phyloP scores from a whole-genome alignment of 2,113 vertebrate genomes.

The Centropus unirufus region DNA sequence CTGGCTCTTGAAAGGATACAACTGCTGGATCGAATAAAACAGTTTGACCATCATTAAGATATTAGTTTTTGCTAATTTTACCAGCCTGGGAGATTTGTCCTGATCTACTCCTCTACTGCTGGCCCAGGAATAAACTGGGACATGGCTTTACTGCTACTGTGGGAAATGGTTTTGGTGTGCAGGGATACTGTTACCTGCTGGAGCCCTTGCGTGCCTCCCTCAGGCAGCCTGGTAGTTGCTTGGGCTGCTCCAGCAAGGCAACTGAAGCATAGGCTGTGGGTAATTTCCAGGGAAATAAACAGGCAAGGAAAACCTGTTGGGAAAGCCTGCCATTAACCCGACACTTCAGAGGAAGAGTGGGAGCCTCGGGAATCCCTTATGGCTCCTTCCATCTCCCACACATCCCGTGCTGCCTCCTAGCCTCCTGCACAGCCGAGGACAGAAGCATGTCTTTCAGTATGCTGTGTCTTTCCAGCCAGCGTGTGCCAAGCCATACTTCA shows the following conservation, averaged over 20 bases:
- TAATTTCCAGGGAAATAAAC: neutral
- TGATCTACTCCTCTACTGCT: neutral
- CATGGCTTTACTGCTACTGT: neutral
- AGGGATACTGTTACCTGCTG: neutral
- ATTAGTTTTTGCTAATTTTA: neutral
- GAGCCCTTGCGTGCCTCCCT: neutral
- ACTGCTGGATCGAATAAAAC: neutral
- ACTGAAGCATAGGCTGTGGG: neutral
- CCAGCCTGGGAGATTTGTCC: neutral
- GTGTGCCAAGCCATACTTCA: conserved; percentile 66
- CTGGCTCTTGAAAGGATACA: neutral
- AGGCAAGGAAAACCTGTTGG: neutral
- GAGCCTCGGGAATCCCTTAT: neutral
- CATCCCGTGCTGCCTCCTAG: neutral
- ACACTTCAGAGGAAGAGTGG: neutral
- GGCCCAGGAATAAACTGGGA: neutral
- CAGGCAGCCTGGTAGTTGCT: neutral
- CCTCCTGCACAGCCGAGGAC: neutral
- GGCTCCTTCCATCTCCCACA: neutral
- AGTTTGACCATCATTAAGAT: neutral
- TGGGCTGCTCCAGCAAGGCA: neutral
- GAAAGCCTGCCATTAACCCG: neutral
- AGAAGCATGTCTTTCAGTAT: conserved; percentile 65
- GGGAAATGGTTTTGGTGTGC: neutral
- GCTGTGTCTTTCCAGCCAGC: neutral